Evolutionary conservation across 1,140 invertebrate genomes (phyloP).

Genomic region (Medauroidea extradentata): DNA sequence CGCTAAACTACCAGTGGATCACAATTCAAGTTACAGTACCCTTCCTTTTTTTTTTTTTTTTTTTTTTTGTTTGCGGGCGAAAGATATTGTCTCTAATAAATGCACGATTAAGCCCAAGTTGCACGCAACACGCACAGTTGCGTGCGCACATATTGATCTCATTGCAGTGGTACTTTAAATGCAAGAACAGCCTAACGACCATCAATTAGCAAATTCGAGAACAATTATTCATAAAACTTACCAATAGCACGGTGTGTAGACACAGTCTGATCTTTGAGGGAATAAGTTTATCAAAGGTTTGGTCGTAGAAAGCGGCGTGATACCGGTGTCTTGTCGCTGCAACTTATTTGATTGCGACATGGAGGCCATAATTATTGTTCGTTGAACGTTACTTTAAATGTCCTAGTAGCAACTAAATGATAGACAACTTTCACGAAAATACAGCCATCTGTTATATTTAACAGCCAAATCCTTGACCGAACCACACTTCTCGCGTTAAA

Average conservation of each 20-base stretch:
- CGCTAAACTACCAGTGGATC: background rate
- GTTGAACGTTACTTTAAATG: constrained; percentile 27
- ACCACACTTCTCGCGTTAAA: no score
- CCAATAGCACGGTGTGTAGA: constrained; percentile 53
- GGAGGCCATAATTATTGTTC: constrained; percentile 7
- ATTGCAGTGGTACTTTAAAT: constrained; percentile 1
- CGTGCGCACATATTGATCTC: constrained; percentile 13
- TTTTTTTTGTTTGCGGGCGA: no score
- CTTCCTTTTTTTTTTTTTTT: no score
- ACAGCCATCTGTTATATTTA: no score
- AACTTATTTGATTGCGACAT: constrained; percentile 11
- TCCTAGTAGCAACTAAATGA: background rate
- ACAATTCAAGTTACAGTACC: no score
- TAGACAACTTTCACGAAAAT: no score
- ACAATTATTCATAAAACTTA: constrained; percentile 28
- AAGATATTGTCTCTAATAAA: no score
- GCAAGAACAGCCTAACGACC: constrained; percentile 3
- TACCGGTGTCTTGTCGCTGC: constrained; percentile 15
- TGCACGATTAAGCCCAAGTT: background rate
- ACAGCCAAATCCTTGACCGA: no score
- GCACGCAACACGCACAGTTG: background rate
- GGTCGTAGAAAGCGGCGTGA: constrained; percentile 10
- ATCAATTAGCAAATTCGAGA: background rate
- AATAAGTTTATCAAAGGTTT: constrained; percentile 46
- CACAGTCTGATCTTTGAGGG: constrained; percentile 44